Evolutionary conservation across 2,888 invertebrate species (phyloP).

Genomic region (Apamea sordens): DNA sequence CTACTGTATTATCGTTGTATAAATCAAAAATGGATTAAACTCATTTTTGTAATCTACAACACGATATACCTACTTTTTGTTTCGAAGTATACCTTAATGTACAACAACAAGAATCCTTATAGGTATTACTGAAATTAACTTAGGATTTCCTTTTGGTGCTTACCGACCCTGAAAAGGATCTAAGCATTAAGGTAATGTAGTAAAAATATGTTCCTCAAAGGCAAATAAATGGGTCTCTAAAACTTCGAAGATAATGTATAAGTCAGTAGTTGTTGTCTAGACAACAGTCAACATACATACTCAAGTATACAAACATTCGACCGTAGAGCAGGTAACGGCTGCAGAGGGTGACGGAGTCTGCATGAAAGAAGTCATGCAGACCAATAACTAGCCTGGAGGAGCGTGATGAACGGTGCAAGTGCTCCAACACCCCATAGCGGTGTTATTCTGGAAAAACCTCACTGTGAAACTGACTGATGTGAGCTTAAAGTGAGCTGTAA

Average conservation of each 20-base stretch:
- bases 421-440: too few relatives aligned
- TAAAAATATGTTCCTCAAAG: slow-evolving; percentile 15
- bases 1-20: too few relatives aligned
- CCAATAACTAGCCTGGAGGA: too few relatives aligned
- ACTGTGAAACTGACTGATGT: not conserved
- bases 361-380: too few relatives aligned
- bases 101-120: slow-evolving; percentile 6
- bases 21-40: too few relatives aligned
- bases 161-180: slow-evolving; percentile 18
- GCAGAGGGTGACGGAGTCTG: too few relatives aligned
- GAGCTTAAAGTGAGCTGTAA: not conserved
- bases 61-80: not conserved
- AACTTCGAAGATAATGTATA: slow-evolving; percentile 6
- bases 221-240: not conserved
- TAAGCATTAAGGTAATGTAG: slow-evolving; percentile 20
- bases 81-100: not conserved
- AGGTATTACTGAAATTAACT: slow-evolving; percentile 11
- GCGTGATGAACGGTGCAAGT: too few relatives aligned
- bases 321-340: too few relatives aligned
- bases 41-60: not conserved
- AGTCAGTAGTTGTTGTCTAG: not conserved
- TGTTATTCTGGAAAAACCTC: not conserved
- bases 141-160: slow-evolving; percentile 12
- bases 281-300: too few relatives aligned
- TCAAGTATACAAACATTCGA: too few relatives aligned